Evolutionary conservation across 2,113 vertebrate genomes (phyloP).

Genomic region (Cairina moschata): DNA sequence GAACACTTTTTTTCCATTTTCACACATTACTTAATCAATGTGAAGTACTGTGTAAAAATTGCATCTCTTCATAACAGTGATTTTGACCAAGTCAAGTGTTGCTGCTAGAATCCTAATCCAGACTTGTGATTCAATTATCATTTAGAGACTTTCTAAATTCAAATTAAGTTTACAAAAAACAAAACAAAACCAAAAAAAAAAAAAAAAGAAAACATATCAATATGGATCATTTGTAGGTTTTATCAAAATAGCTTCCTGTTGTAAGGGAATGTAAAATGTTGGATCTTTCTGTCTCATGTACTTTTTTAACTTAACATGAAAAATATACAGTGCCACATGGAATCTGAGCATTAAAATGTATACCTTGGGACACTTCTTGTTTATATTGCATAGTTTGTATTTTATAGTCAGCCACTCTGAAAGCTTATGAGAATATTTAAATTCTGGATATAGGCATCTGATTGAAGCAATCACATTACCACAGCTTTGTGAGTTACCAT

Average conservation of each 20-base stretch:
- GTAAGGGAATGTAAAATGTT: constrained; percentile 45
- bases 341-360: constrained; percentile 72
- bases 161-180: constrained; percentile 75
- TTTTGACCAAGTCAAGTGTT: constrained; percentile 99
- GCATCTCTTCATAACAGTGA: constrained; percentile 95
- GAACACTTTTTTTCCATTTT: constrained; percentile 91
- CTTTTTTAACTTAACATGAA: constrained; percentile 51
- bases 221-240: constrained; percentile 66
- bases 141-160: constrained; percentile 84
- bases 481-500: not conserved
- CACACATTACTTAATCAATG: constrained; percentile 99
- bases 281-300: constrained; percentile 61
- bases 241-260: constrained; percentile 62
- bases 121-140: constrained; percentile 99
- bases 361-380: constrained; percentile 45
- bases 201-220: constrained; percentile 59
- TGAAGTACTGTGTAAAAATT: constrained; percentile 99
- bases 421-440: constrained; percentile 55
- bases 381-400: constrained; percentile 54
- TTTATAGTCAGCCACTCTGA: constrained; percentile 56
- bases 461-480: not conserved
- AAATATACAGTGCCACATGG: constrained; percentile 55
- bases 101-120: constrained; percentile 99
- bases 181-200: not conserved
- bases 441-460: not conserved